A percentile compares a stretch with the other conserved stretches of the same genome.
Conservation (phyloP, 2,888 invertebrate genomes). For the Himalopsyche japonica region DNA sequence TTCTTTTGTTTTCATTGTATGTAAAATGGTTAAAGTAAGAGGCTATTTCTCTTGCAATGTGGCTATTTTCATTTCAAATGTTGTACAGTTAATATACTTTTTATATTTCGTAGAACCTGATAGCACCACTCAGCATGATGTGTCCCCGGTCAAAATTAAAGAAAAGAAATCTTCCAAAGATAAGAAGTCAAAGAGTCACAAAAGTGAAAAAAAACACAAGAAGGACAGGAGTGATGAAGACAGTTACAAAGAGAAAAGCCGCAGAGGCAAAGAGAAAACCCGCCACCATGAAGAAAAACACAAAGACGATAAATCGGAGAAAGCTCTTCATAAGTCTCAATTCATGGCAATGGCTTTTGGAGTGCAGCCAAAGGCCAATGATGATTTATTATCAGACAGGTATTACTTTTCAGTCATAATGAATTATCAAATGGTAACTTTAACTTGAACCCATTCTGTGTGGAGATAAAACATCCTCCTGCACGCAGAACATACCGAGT, state of each 20-base stretch:
- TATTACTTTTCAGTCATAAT: neutral
- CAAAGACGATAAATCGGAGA: constrained; percentile 14
- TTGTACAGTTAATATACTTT: neutral
- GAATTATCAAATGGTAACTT: too few species aligned
- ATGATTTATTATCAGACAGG: constrained; percentile 23
- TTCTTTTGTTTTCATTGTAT: too few species aligned
- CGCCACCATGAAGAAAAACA: neutral
- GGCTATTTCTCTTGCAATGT: too few species aligned
- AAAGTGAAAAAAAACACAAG: neutral
- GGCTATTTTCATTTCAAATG: too few species aligned
- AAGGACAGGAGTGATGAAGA: neutral
- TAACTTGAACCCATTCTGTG: neutral
- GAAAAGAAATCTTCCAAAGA: constrained; percentile 17
- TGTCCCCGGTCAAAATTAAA: neutral
- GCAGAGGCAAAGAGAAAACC: neutral
- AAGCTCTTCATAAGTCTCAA: constrained; percentile 49
- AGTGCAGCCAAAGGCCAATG: constrained; percentile 50
- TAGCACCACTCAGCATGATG: neutral
- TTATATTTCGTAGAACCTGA: constrained; percentile 8
- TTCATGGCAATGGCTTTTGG: constrained; percentile 63
- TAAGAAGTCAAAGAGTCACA: constrained; percentile 9
- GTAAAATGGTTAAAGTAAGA: too few species aligned
- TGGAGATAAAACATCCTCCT: too few species aligned
- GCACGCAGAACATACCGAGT: too few species aligned
- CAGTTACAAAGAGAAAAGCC: neutral